These are phyloP conservation scores for Chaenodraco wilsoni DNA, from an alignment of 2,797 vertebrate genomes.

Conservation along the genomic window DNA sequence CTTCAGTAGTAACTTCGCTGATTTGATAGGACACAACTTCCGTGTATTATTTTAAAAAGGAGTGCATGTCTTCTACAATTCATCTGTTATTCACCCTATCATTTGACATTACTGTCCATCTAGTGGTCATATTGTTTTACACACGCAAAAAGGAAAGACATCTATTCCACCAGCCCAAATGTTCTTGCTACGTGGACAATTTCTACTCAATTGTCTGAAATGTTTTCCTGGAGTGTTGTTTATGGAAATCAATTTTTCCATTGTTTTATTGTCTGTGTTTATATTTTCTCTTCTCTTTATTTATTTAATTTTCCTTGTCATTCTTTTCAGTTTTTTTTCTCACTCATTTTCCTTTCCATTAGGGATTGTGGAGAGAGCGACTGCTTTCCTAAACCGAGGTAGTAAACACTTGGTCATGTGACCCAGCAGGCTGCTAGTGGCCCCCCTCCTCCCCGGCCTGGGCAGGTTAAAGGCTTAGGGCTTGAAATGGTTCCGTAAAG, in stretches of 20 bases:
- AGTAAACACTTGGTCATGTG: slow-evolving; percentile 86
- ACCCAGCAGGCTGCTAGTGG: slow-evolving; percentile 61
- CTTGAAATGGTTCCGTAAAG: slow-evolving; percentile 41
- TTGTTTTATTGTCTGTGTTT: slow-evolving; percentile 7
- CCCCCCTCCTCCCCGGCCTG: slow-evolving; percentile 39
- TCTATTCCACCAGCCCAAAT: not conserved
- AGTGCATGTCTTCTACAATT: not conserved
- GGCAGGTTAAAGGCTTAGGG: slow-evolving; percentile 62
- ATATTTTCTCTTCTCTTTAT: slow-evolving; percentile 51
- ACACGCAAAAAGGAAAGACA: not conserved
- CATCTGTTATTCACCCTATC: not conserved
- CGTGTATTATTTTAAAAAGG: not conserved
- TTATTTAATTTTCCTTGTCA: slow-evolving; percentile 65
- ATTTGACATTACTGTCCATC: slow-evolving; percentile 49
- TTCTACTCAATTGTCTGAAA: not conserved
- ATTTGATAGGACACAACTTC: not conserved
- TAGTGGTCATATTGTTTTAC: slow-evolving; percentile 51
- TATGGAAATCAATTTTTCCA: slow-evolving; percentile 4
- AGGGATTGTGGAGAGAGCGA: slow-evolving; percentile 91
- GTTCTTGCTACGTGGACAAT: not conserved
- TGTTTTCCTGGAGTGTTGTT: not conserved
- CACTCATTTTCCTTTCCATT: slow-evolving; percentile 86
- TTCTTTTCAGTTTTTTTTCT: slow-evolving; percentile 77
- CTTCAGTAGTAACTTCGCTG: not conserved
- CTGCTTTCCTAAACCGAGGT: slow-evolving; percentile 94